Evolutionary conservation across 2,888 invertebrate genomes (phyloP).

Genomic region (Orthosia cruda): DNA sequence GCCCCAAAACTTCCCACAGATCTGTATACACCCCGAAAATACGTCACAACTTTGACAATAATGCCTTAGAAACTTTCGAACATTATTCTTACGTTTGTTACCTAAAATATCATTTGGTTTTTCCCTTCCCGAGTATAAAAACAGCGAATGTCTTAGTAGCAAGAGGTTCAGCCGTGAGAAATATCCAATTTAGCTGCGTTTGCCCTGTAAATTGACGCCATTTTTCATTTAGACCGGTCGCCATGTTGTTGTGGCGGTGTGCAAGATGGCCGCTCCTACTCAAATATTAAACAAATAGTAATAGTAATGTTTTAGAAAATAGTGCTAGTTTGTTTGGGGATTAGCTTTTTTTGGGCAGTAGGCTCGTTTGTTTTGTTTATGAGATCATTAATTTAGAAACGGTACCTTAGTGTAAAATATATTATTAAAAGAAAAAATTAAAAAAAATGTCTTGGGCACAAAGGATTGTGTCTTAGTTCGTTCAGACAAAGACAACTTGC

Average conservation of each 20-base stretch:
- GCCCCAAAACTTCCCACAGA: slow-evolving; percentile 9
- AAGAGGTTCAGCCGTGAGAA: slow-evolving; percentile 84
- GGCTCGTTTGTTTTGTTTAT: background rate
- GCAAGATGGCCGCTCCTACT: slow-evolving; percentile 48
- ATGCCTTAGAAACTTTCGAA: slow-evolving; percentile 32
- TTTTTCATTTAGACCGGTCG: slow-evolving; percentile 86
- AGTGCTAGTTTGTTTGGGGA: slow-evolving; percentile 37
- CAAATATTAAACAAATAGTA: slow-evolving; percentile 69
- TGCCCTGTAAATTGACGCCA: slow-evolving; percentile 89
- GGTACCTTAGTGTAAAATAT: too few relatives aligned
- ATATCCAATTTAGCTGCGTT: slow-evolving; percentile 90
- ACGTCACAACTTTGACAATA: slow-evolving; percentile 36
- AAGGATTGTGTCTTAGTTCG: background rate
- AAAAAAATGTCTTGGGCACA: too few relatives aligned
- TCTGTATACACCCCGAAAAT: slow-evolving; percentile 36
- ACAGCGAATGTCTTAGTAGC: slow-evolving; percentile 76
- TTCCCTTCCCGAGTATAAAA: slow-evolving; percentile 70
- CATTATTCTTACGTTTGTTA: slow-evolving; percentile 52
- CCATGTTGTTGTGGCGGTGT: slow-evolving; percentile 81
- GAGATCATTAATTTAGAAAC: background rate
- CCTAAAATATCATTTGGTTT: slow-evolving; percentile 62
- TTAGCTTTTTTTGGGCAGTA: slow-evolving; percentile 12
- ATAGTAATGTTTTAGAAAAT: slow-evolving; percentile 64
- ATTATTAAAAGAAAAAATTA: too few relatives aligned
- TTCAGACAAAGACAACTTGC: background rate